These are phyloP conservation scores for Drosophila bocki DNA, from an alignment of 1,140 invertebrate species.

Conservation along the genomic window DNA sequence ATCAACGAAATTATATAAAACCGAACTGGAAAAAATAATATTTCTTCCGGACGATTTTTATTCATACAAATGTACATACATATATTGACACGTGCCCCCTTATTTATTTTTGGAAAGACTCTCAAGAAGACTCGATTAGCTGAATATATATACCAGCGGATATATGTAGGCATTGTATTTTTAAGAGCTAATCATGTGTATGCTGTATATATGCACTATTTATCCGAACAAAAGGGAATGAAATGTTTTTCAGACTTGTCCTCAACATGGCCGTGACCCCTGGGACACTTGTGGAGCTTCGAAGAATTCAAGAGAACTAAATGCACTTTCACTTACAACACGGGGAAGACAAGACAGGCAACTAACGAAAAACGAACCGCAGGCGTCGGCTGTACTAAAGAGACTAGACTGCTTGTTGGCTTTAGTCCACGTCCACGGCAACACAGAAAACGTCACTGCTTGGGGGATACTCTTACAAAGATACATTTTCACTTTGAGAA, in stretches of 20 bases:
- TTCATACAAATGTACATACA: not conserved
- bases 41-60: slow-evolving; percentile 27
- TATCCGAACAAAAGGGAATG: not conserved
- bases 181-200: slow-evolving; percentile 6
- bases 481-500: not conserved
- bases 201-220: not conserved
- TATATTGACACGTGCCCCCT: slow-evolving; percentile 59
- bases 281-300: slow-evolving; percentile 57
- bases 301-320: slow-evolving; percentile 13
- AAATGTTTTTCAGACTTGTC: slow-evolving; percentile 44
- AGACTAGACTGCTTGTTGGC: slow-evolving; percentile 70
- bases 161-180: slow-evolving; percentile 26
- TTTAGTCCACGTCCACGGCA: slow-evolving; percentile 48
- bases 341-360: slow-evolving; percentile 19
- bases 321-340: slow-evolving; percentile 76
- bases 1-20: slow-evolving; percentile 37
- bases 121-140: slow-evolving; percentile 49
- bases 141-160: slow-evolving; percentile 18
- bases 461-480: slow-evolving; percentile 6
- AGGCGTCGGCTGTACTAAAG: slow-evolving; percentile 64
- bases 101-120: slow-evolving; percentile 64
- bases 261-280: slow-evolving; percentile 58
- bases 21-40: slow-evolving; percentile 47
- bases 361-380: slow-evolving; percentile 46
- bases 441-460: slow-evolving; percentile 31